Base-by-base conservation (phyloP, 2,797 vertebrate species). In the Mallotus villosus region DNA sequence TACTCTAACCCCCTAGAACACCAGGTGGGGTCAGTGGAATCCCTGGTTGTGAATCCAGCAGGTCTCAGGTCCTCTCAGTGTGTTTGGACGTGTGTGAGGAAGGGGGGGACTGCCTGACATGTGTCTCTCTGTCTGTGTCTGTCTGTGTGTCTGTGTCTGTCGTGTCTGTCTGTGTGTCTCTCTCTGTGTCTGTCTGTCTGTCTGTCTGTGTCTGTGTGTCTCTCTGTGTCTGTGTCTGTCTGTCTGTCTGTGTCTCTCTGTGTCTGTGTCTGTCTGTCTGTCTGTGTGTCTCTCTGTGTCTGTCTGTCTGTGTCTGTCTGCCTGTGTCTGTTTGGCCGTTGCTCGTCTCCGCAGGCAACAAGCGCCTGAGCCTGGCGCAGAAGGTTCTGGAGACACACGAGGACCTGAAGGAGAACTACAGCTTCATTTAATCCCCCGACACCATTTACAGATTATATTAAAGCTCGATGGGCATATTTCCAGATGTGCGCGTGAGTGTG, bases 321-420 rank as follows among this genome's bases (percentile, higher is more conserved):
- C 17, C 12, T 17, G 1, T 51, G 12, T 51, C 12, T 17, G 17
- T 51, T 16, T 49, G 2, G 19, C 17, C 8, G 51, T 53, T 53
- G 51, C 51, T 55, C 19, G 17, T 55, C 58, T 25, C 58, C 2
- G 9, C 58, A 60, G 58, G 24, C 21, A 60, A 60, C 21, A 61
- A 19, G 16, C 41, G 17, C 8, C 21, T 66, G n/a, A 66, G 41
- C 63, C 21, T 66, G 21, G 63, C 41, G 6, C 63, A 66, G 63
- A 46, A 66, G 3, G 37, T 66, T 5, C 3, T 41, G 4, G 63
- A 67, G 14, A 67, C 21, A 22, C 46, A 51, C 22, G 5, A 16
- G 9, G 5, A 53, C 22, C 22, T 49, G 64, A 67, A 51, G 17
- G 64, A 67, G 46, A 67, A 67, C 64, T 67, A 67, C 64, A 67